Base-by-base conservation (phyloP, 2,888 invertebrate species). In the Clanis bilineata region DNA sequence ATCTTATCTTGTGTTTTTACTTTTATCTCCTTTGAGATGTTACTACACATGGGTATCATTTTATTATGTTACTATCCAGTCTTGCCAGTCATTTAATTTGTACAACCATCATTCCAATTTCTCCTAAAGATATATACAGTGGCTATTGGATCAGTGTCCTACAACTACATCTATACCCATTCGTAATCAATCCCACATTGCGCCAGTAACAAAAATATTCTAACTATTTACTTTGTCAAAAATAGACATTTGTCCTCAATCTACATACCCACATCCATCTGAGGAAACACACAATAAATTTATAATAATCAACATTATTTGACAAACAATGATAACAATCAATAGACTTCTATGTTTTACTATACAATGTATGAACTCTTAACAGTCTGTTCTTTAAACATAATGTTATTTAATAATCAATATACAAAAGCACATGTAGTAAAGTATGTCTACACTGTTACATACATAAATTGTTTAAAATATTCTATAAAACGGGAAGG, bases 321-420 rank as follows among this genome's bases (percentile, higher is more conserved):
- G 83, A 85, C 85, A 89, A 88, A 88, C 87, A 90, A 88, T 88
- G 83, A 88, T 88, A 91, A 90, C 90, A 88, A 85, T 86, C 79
- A 83, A 90, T 90, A 91, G 85, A 90, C 74, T 80, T 88, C 51
- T 84, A 81, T 80, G 77, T 82, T 85, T 83, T 81, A 80, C 77
- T 84, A 83, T 81, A 86, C 80, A 86, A 75, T 83, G 83, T 82
- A 86, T 83, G 85, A 84, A 86, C 76, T 81, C 78, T 82, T 74
- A 89, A 88, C 88, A 88, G 80, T 87, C 83, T 83, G 85, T 78
- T 82, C 80, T 83, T 77, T 43, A 60, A 60, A 60, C 54, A 51
- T 51, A 47, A 41, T 36, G 51, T 32, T 39, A 25, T 51, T 41
- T 25, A 57, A 28, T 51, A 65, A 67, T 72, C 75, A 76, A 78